Percentiles rank a stretch among this genome's conserved stretches.
These are phyloP conservation scores for Muscina levida DNA, from an alignment of 2,888 invertebrate species.

Conservation along the genomic window DNA sequence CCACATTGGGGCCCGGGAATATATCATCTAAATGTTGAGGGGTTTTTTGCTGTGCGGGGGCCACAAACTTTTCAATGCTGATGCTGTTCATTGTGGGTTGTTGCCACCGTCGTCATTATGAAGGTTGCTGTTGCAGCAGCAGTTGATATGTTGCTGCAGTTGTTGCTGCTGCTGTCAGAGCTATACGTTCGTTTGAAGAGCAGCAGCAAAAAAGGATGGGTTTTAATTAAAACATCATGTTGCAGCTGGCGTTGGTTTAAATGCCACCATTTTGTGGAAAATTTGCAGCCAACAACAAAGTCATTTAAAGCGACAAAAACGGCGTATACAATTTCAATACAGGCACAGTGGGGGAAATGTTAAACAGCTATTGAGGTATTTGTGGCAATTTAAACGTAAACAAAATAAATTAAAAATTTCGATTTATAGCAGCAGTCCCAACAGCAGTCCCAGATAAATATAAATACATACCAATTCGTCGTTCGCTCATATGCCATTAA, in stretches of 20 bases:
- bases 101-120: slow-evolving; percentile 27
- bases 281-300: slow-evolving; percentile 19
- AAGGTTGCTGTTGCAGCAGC: slow-evolving; percentile 1
- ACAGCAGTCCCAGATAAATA: too few relatives aligned
- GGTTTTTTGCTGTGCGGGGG: neutral
- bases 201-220: too few relatives aligned
- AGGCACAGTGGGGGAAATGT: neutral
- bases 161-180: neutral
- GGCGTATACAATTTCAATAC: neutral
- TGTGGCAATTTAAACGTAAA: too few relatives aligned
- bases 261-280: slow-evolving; percentile 5
- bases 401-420: too few relatives aligned
- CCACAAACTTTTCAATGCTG: slow-evolving; percentile 29
- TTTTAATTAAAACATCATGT: slow-evolving; percentile 60
- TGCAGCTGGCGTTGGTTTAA: slow-evolving; percentile 47
- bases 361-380: too few relatives aligned
- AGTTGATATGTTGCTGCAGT: too few relatives aligned
- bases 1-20: slow-evolving; percentile 22
- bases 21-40: slow-evolving; percentile 13
- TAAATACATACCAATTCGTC: too few relatives aligned
- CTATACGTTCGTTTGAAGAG: too few relatives aligned
- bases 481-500: too few relatives aligned
- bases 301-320: neutral
- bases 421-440: neutral
- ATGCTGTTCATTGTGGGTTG: slow-evolving; percentile 24